Evolutionary conservation across 2,113 vertebrate species (phyloP), one percentile per base, ranked within the genome.

Genomic region (Chamaea fasciata): DNA sequence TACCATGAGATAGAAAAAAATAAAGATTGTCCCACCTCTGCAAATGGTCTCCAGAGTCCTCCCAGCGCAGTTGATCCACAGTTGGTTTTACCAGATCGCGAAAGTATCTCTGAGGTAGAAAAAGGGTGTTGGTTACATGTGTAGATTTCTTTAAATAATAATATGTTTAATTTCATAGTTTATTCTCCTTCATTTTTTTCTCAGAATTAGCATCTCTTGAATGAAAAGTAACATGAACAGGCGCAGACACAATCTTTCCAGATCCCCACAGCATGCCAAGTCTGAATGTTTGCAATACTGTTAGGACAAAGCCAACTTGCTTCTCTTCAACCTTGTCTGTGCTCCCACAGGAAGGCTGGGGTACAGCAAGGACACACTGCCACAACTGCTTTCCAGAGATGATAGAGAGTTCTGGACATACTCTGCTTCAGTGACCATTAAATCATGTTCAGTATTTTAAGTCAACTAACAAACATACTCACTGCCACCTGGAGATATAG

Each of bases 101-200:
- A 91, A 99, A 99, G 82, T 99, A 97, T 55, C 19, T 31, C 99
- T 99, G 92, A 35, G 96, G 92, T 37, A 92, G 89, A 87, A 87
- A 69, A 95, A 87, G 9, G 6, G 6, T 4, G 2, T 52, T 89
- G 26, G 31, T 91, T 90, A 87, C 13, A 31, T 26, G 8, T 19
- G 39, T 31, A 78, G 22, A 60, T 77, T 86, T 82, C 30, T 71
- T 84, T 63, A 81, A 73, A 59, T 49, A 83, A 35, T 7, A 28
- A 62, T 22, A 9, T 50, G 57, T 59, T 82, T 50, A 7, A 73
- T 20, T 68, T 92, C 11, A 55, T 33, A 41, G 26, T 47, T 94
- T 87, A 62, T 65, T 67, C 26, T 59, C 39, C 41, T 76, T 73
- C 0, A 9, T 70, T 75, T 78, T 78, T 95, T 92, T 56, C 55